A percentile compares a stretch with the other conserved stretches of the same genome.
These are phyloP conservation scores for Tineola bisselliella DNA, from an alignment of 2,888 invertebrate genomes.

Conservation along the genomic window DNA sequence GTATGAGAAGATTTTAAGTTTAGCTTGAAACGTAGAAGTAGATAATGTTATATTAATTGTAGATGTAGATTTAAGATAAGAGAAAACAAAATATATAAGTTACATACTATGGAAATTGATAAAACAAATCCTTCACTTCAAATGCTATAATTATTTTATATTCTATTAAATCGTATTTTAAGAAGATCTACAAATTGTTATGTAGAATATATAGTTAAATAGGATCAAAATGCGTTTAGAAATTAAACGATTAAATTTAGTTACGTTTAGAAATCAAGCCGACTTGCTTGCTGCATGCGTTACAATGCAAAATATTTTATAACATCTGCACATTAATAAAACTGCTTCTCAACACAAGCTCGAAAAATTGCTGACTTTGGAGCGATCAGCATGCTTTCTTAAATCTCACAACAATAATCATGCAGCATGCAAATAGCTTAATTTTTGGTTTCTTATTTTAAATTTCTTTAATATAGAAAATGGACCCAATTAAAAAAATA, in stretches of 20 bases:
- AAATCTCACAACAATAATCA: conserved; percentile 28
- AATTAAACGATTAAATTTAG: too few species aligned
- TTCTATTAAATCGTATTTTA: not conserved
- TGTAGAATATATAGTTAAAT: not conserved
- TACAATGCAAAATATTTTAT: conserved; percentile 4
- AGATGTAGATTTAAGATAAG: conserved; percentile 53
- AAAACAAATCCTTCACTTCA: not conserved
- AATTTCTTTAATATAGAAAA: not conserved
- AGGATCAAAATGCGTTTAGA: too few species aligned
- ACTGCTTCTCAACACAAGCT: conserved; percentile 10
- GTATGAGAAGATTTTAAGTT: conserved; percentile 59
- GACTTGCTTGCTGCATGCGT: conserved; percentile 61
- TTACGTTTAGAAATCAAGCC: not conserved
- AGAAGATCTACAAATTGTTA: not conserved
- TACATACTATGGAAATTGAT: conserved; percentile 18
- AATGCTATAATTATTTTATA: not conserved
- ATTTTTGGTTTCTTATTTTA: conserved; percentile 14
- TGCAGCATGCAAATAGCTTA: conserved; percentile 65
- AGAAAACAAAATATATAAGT: conserved; percentile 27
- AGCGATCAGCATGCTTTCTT: conserved; percentile 5
- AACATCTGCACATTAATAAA: conserved; percentile 2
- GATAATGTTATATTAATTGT: conserved; percentile 27
- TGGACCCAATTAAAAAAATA: too few species aligned
- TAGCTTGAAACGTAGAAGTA: conserved; percentile 37
- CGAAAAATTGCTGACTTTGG: not conserved